phyloP scores from a whole-genome alignment of 2,113 vertebrate species.

The Solenodon paradoxus region DNA sequence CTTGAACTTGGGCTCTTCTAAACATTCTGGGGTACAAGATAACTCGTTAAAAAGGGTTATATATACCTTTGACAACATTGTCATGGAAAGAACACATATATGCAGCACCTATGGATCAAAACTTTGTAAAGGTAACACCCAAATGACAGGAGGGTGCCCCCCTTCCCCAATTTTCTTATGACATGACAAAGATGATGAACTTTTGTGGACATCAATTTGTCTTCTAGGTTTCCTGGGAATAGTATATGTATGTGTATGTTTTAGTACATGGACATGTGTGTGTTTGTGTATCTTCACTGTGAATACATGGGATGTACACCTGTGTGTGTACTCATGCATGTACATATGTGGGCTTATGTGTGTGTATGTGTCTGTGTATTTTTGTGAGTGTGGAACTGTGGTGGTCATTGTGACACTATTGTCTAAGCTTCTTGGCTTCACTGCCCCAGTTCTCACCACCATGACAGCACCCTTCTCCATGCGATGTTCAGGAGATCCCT shows the following conservation, averaged over 20 bases:
- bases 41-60: background rate
- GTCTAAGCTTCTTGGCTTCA: background rate
- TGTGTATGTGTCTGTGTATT: too few species aligned
- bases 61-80: background rate
- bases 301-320: background rate
- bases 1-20: background rate
- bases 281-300: rapidly evolving
- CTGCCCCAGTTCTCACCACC: rapidly evolving
- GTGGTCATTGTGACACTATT: rapidly evolving
- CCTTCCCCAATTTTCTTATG: background rate
- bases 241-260: background rate
- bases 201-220: background rate
- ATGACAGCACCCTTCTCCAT: background rate
- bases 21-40: background rate
- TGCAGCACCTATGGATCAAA: background rate
- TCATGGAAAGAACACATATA: background rate
- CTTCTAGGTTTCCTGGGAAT: background rate
- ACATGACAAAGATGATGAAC: background rate
- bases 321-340: background rate
- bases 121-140: background rate
- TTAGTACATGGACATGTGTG: background rate
- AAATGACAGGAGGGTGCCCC: background rate
- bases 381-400: background rate
- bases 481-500: rapidly evolving
- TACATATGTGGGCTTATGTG: too few species aligned